Base-by-base conservation (phyloP, 2,797 vertebrate genomes). In the Cynodonichthys magdalenae region DNA sequence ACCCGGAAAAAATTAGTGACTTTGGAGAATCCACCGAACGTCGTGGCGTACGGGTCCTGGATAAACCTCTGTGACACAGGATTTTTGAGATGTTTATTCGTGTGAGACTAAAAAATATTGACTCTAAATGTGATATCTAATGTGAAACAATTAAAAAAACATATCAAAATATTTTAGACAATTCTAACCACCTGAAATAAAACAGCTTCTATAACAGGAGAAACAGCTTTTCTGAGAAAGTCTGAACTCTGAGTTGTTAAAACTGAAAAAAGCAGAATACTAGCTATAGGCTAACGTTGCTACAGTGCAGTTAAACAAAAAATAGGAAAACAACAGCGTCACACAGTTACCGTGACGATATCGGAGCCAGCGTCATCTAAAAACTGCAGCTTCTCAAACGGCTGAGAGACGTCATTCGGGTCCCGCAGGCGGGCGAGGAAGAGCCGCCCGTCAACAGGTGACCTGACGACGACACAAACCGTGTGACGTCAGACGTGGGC, bases 1-100 rank as follows among this genome's bases (percentile, higher is more conserved):
- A 92, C 96, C 12, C 90, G 89, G 79, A 97, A 96, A 87, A 97
- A 96, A 74, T 95, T 97, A 24, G 96, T 97, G 74, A 97, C 96
- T 69, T 96, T 95, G 75, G 96, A 97, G 81, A 97, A 97, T 9
- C 96, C 94, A 2, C 95, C 95, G 7, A 97, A 96, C 0, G 96
- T 97, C 9, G 96, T 95, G 4, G 95, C 94, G 11, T 97, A 97
- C 0, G 96, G 96, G 60, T 97, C 96, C n/a, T 95, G 95, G 69
- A 97, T 94, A 39, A 97, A 97, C 71, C 95, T 93, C 96, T 97
- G 83, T 12, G 14, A 39, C 11, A 39, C 36, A 39, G 36, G 36
- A 39, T 12, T 3, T 39, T 39, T 39, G 36, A 39, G 12, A 39
- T 39, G 4, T 12, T 39, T 12, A 39, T 39, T 39, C 36, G 12